Conservation (phyloP, 2,113 vertebrate species). For the Lepus timidus region DNA sequence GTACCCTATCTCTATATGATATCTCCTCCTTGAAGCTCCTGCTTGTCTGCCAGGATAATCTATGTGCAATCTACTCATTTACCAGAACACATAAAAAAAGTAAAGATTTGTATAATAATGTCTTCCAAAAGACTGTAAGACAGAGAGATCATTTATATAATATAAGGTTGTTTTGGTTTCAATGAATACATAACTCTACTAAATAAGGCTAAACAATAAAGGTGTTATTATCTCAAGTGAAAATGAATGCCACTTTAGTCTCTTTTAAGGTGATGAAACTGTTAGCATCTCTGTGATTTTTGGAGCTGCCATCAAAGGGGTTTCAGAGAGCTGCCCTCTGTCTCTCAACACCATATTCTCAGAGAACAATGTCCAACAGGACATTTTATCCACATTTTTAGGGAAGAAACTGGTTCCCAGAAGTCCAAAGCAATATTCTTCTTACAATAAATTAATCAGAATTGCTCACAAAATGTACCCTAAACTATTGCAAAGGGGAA, state of each 20-base stretch:
- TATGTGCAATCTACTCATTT: neutral
- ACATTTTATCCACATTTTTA: conserved; percentile 1
- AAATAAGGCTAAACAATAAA: conserved; percentile 6
- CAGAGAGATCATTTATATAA: neutral
- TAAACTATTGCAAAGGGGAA: neutral
- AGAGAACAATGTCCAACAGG: neutral
- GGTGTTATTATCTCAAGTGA: neutral
- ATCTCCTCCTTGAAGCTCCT: neutral
- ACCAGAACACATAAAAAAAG: neutral
- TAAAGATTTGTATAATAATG: neutral
- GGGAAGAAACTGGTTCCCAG: neutral
- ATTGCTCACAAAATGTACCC: neutral
- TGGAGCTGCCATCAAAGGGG: neutral
- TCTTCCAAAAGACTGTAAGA: neutral
- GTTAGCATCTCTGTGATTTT: neutral
- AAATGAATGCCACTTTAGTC: neutral
- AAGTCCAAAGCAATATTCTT: neutral
- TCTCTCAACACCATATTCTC: neutral
- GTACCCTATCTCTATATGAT: too few species aligned
- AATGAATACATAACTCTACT: neutral
- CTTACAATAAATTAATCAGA: neutral
- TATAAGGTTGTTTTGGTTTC: conserved; percentile 28
- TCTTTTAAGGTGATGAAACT: neutral
- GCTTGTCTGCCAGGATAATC: neutral
- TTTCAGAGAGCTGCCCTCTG: neutral